Evolutionary conservation across 1,140 invertebrate species (phyloP), one percentile per base, ranked within the genome.

Genomic region (Drosophila rufa): DNA sequence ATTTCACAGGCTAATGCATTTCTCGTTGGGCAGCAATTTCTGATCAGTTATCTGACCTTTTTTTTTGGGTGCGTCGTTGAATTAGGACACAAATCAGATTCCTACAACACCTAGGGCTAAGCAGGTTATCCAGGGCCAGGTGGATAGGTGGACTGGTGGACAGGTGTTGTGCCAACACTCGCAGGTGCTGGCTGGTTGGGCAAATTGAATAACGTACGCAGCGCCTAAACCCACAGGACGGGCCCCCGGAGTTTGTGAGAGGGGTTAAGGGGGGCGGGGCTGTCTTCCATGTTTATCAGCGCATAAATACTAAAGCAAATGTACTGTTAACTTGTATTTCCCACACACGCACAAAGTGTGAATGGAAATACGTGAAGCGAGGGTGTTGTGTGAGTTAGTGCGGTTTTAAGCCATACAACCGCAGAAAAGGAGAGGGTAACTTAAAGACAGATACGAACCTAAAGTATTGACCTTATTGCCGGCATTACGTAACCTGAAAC

Each of bases 321-420:
- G 84, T 87, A 87, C 84, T 90, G 84, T 89, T 89, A 89, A 89
- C 74, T 75, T 62, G 80, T 80, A 89, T 87, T 83, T 74, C 71
- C 73, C 47, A 80, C 77, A 89, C 51, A 22, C 59, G 59, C 80
- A 89, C 70, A 79, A 87, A 78, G 80, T 89, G 73, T 84, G 71
- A 80, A 80, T 76, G 60, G 71, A 56, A 79, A 62, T 71, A 56
- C 43, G 58, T 47, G 46, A 50, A n/a, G 36, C 43, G 19, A 19
- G 25, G 17, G n/a, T 25, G 64, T 59, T 47, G 40, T 50, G 58
- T 56, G 45, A 27, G 79, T 57, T 17, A 50, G 36, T 56, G 58
- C 56, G 73, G 56, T 45, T 77, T 30, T 50, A 58, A 25, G n/a
- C 42, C 45, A 22, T 27, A 42, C 46, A 75, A 57, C 30, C 56